A percentile compares a stretch with the other conserved stretches of the same genome.
Evolutionary conservation across 2,797 vertebrate species (phyloP).

Genomic region (Lepilemur ruficaudatus): DNA sequence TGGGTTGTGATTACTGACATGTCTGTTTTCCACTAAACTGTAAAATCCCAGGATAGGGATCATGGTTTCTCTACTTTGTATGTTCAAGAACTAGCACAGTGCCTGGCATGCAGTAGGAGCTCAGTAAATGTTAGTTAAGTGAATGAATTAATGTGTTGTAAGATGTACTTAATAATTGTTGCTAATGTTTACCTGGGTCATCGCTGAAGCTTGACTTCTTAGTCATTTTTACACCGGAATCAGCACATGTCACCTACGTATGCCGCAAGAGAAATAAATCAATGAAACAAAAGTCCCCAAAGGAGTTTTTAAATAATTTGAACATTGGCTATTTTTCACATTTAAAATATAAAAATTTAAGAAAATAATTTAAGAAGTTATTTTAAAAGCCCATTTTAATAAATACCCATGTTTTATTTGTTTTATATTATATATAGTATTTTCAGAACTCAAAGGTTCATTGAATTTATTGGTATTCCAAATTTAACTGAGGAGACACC

Average conservation of each 20-base stretch:
- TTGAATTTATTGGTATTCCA: neutral
- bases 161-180: constrained; percentile 19
- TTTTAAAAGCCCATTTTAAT: neutral
- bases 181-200: constrained; percentile 46
- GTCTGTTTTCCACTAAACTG: neutral
- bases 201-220: neutral
- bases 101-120: neutral
- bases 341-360: constrained; percentile 13
- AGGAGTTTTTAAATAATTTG: constrained; percentile 26
- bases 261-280: constrained; percentile 42
- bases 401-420: neutral
- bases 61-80: neutral
- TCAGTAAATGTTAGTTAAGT: neutral
- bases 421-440: neutral
- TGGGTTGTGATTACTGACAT: neutral
- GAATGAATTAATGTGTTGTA: neutral
- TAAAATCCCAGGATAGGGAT: neutral
- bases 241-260: neutral
- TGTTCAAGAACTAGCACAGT: neutral
- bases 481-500: neutral
- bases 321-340: constrained; percentile 31
- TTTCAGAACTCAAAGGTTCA: constrained; percentile 14
- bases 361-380: constrained; percentile 6
- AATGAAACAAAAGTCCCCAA: neutral
- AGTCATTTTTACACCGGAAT: neutral